These are phyloP conservation scores for Lytechinus pictus DNA, from an alignment of 35 echinoderm and acorn worm species.

Conservation along the genomic window DNA sequence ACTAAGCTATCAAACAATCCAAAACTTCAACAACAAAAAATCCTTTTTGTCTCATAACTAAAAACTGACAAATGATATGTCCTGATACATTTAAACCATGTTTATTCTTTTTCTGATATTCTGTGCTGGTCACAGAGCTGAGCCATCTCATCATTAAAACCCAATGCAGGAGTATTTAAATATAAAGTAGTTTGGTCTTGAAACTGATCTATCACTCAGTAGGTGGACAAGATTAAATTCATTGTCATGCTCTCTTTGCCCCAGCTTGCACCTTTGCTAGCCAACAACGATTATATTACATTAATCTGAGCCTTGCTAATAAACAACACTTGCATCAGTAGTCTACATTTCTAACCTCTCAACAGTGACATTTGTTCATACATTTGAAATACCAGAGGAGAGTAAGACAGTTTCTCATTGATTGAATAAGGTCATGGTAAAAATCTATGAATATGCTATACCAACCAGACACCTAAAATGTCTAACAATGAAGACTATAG, in stretches of 20 bases:
- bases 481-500: neutral
- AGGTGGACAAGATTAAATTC: neutral
- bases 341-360: neutral
- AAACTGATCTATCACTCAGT: neutral
- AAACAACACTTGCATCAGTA: neutral
- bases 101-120: too few species aligned
- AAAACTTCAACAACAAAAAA: too few species aligned
- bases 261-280: neutral
- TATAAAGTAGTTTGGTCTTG: neutral
- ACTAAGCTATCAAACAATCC: too few species aligned
- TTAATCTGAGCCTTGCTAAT: neutral
- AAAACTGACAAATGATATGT: too few species aligned
- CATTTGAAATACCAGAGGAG: too few species aligned
- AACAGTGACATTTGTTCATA: neutral
- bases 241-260: slow-evolving; percentile 16
- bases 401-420: too few species aligned
- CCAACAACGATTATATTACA: neutral
- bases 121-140: too few species aligned
- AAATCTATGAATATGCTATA: too few species aligned
- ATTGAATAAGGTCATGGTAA: too few species aligned
- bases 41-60: too few species aligned
- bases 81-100: too few species aligned
- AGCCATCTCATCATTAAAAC: neutral
- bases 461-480: neutral
- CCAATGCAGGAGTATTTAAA: neutral